Evolutionary conservation across 1,140 invertebrate species (phyloP), one percentile per base, ranked within the genome.

Genomic region (Aphaenogaster floridana): DNA sequence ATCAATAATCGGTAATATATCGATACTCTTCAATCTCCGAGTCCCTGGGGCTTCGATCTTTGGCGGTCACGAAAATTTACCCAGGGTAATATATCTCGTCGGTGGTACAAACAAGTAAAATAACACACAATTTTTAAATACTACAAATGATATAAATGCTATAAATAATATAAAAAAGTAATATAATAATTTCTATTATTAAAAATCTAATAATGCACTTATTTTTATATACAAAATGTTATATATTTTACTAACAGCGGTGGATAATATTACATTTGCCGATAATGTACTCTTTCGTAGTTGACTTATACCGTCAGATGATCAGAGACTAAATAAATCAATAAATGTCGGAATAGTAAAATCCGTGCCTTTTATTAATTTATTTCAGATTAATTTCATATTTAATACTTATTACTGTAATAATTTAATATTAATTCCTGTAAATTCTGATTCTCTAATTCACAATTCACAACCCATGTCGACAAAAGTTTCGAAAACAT

Each of bases 401-500:
- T 57, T n/a, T 57, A 57, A 21, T 21, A 9, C 21, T 45, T 45
- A 39, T 13, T 45, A 68, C 17, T 68, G 8, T 15, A 72, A 39
- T 74, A 74, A 74, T 21, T 45, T 78, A 59, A 48, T 45, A 42
- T 77, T n/a, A 45, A 69, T 45, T 54, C 7, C 4, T 6, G 0
- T 39, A 50, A 61, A 3, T 74, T 61, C n/a, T 9, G 5, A 83
- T 34, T 83, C 52, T 61, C 2, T 76, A 84, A 61, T 76, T n/a
- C 17, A 63, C 7, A 50, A 83, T 72, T 61, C 28, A 61, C 45
- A 34, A 76, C 28, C 13, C n/a, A 61, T 42, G 13, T 34, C 9
- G 42, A 61, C 42, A 61, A 61, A 84, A 76, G 54, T 74, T 74
- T 54, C 45, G 21, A 48, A 83, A 74, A 74, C 42, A 50, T 36